Evolutionary conservation across 2,888 invertebrate species (phyloP).

Genomic region (Caenorhabditis angaria): DNA sequence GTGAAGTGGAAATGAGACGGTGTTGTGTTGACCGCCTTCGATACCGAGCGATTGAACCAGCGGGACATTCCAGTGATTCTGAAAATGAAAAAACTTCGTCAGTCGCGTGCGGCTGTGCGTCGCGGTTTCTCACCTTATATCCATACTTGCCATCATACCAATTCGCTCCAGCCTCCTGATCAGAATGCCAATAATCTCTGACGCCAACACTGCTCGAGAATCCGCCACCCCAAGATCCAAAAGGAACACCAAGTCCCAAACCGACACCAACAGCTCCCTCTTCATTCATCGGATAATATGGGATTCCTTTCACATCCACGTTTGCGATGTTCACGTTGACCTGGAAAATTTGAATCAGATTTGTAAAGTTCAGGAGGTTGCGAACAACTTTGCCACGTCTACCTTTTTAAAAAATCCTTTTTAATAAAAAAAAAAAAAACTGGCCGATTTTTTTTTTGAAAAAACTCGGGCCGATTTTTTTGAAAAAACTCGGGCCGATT

Average conservation of each 20-base stretch:
- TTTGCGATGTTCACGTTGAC: slow-evolving; percentile 40
- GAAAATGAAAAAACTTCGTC: background rate
- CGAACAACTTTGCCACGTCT: no score
- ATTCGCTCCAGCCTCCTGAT: slow-evolving; percentile 63
- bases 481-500: no score
- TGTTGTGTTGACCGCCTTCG: slow-evolving; percentile 62
- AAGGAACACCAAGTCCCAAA: slow-evolving; percentile 55
- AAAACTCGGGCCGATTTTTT: no score
- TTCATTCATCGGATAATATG: slow-evolving; percentile 65
- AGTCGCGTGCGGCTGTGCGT: no score
- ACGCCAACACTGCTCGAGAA: slow-evolving; percentile 59
- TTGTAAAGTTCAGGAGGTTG: no score
- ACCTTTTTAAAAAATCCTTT: no score
- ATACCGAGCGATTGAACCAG: slow-evolving; percentile 65
- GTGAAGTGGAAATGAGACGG: slow-evolving; percentile 49
- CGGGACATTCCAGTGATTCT: slow-evolving; percentile 59
- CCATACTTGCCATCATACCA: slow-evolving; percentile 61
- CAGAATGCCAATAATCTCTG: slow-evolving; percentile 64
- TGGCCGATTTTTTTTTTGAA: no score
- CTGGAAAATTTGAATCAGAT: no score
- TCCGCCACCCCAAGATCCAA: slow-evolving; percentile 67
- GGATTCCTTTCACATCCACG: slow-evolving; percentile 64
- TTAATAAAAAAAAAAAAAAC: no score
- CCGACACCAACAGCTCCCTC: slow-evolving; percentile 65
- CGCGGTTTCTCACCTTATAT: slow-evolving; percentile 41